Conservation (phyloP, 2,113 vertebrate species). For the Perca flavescens region DNA sequence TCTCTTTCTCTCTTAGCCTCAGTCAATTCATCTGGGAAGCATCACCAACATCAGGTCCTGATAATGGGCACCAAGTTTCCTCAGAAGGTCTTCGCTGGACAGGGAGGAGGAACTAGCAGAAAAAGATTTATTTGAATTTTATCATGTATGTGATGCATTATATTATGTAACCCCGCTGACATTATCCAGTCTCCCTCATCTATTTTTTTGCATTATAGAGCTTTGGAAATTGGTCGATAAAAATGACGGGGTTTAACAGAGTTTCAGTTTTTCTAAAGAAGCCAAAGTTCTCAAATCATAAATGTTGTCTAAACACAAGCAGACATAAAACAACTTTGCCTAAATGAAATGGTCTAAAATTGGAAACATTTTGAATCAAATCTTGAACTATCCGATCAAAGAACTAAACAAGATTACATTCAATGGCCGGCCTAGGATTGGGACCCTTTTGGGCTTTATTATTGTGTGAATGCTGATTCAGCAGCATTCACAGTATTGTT, state of each 20-base stretch:
- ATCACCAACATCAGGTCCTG: slow-evolving; percentile 30
- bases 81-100: background rate
- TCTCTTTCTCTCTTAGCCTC: slow-evolving; percentile 3
- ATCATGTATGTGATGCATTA: background rate
- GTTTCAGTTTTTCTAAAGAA: background rate
- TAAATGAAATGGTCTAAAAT: too few relatives aligned
- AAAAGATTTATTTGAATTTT: background rate
- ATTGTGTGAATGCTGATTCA: too few relatives aligned
- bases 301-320: background rate
- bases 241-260: background rate
- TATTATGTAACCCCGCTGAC: background rate
- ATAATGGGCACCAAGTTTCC: background rate
- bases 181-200: background rate
- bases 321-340: background rate
- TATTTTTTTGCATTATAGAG: background rate
- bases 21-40: slow-evolving; percentile 48
- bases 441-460: too few relatives aligned
- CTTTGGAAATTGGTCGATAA: background rate
- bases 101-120: background rate
- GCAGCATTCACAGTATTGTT: too few relatives aligned
- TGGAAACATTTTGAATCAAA: background rate
- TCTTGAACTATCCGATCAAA: background rate
- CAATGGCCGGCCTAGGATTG: background rate
- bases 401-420: background rate
- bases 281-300: background rate